Evolutionary conservation across 2,113 vertebrate species (phyloP).

Genomic region (Macquaria australasica): DNA sequence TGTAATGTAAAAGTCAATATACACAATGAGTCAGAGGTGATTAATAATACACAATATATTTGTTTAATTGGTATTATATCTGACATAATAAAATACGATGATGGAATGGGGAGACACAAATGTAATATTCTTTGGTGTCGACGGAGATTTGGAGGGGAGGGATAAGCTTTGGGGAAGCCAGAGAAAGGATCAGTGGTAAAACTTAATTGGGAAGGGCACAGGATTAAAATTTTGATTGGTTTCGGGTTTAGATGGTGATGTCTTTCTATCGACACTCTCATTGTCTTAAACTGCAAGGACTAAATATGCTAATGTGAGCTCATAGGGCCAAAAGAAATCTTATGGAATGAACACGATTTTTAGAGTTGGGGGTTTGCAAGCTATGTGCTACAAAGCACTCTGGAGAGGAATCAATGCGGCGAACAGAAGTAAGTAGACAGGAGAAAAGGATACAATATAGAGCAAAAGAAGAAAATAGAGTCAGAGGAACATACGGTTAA

Average conservation of each 20-base stretch:
- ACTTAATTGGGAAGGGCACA: slow-evolving; percentile 72
- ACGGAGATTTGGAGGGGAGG: slow-evolving; percentile 57
- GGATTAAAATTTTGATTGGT: slow-evolving; percentile 77
- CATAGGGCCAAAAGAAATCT: slow-evolving; percentile 36
- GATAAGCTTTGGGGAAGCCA: slow-evolving; percentile 57
- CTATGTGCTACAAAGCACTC: not conserved
- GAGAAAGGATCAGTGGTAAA: slow-evolving; percentile 71
- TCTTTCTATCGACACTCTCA: slow-evolving; percentile 56
- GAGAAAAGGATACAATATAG: slow-evolving; percentile 3
- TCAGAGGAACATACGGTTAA: not conserved
- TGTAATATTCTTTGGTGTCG: slow-evolving; percentile 65
- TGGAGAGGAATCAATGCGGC: slow-evolving; percentile 22
- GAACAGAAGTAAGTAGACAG: not conserved
- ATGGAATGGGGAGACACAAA: slow-evolving; percentile 55
- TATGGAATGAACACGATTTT: not conserved
- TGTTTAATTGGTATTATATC: slow-evolving; percentile 55
- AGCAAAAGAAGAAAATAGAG: slow-evolving; percentile 2
- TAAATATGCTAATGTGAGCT: slow-evolving; percentile 63
- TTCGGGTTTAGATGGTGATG: slow-evolving; percentile 70
- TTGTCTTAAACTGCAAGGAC: slow-evolving; percentile 69
- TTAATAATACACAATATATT: slow-evolving; percentile 40
- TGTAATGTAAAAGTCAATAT: slow-evolving; percentile 25
- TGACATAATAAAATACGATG: slow-evolving; percentile 63
- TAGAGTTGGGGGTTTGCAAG: slow-evolving; percentile 21
- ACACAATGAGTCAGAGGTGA: slow-evolving; percentile 15